Evolutionary conservation across 2,113 vertebrate species (phyloP).

Genomic region (Ageneiosus marmoratus): DNA sequence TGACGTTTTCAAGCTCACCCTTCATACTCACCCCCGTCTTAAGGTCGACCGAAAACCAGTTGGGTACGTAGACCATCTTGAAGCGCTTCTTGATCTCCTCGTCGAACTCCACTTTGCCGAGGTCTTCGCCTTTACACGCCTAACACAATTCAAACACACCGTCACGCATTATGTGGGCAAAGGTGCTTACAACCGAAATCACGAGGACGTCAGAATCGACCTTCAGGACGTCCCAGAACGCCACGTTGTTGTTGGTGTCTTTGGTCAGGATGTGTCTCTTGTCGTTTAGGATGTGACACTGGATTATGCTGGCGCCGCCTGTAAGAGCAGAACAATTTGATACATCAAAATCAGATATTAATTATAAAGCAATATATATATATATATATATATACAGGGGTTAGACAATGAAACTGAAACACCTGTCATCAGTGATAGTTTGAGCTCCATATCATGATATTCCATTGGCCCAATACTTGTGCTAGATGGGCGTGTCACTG

Average conservation of each 20-base stretch:
- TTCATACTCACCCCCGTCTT: slow-evolving; percentile 91
- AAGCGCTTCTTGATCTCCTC: slow-evolving; percentile 98
- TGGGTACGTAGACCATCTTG: slow-evolving; percentile 99
- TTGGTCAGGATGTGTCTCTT: slow-evolving; percentile 99
- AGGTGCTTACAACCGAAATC: not conserved
- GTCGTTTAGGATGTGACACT: slow-evolving; percentile 98
- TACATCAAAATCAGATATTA: too few relatives aligned
- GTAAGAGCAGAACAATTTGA: slow-evolving; percentile 20
- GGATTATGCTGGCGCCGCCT: slow-evolving; percentile 98
- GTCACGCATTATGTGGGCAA: not conserved
- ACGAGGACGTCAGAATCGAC: slow-evolving; percentile 60
- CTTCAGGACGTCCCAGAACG: slow-evolving; percentile 97
- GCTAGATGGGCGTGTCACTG: too few relatives aligned
- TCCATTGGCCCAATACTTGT: too few relatives aligned
- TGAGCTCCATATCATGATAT: too few relatives aligned
- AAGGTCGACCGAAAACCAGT: slow-evolving; percentile 98
- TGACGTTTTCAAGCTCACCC: not conserved
- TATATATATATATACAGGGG: too few relatives aligned
- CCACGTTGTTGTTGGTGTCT: slow-evolving; percentile 98
- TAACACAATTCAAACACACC: slow-evolving; percentile 50
- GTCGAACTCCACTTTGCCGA: slow-evolving; percentile 97
- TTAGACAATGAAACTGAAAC: too few relatives aligned
- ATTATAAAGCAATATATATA: too few relatives aligned
- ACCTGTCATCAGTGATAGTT: too few relatives aligned
- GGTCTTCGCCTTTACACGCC: slow-evolving; percentile 97